Conservation (phyloP, 2,888 invertebrate species). For the Drepanosiphum platanoidis region DNA sequence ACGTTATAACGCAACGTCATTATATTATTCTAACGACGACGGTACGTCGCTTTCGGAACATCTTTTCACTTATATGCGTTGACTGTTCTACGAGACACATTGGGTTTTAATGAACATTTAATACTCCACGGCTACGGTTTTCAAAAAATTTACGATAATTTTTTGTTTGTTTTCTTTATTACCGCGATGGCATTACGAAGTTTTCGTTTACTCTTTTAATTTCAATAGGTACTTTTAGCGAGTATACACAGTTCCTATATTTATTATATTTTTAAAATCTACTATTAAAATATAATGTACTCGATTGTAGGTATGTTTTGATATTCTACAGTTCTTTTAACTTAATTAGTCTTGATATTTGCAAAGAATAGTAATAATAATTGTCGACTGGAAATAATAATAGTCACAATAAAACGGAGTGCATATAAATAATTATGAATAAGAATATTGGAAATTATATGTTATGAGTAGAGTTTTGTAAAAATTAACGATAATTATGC, state of each 20-base stretch:
- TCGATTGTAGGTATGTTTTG: too few relatives aligned
- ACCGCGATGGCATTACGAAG: too few relatives aligned
- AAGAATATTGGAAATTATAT: not conserved
- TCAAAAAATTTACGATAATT: not conserved
- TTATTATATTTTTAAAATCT: not conserved
- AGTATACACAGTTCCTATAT: too few relatives aligned
- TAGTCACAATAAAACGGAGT: too few relatives aligned
- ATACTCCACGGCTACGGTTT: not conserved
- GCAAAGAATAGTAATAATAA: too few relatives aligned
- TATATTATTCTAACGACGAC: not conserved
- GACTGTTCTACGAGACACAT: not conserved
- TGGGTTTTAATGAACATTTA: not conserved
- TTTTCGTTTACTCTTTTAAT: too few relatives aligned
- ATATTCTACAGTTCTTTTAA: too few relatives aligned
- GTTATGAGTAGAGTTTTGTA: not conserved
- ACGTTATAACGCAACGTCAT: not conserved
- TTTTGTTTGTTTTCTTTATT: not conserved
- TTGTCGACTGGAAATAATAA: not conserved
- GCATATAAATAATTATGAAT: not conserved
- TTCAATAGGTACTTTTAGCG: too few relatives aligned
- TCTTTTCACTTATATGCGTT: not conserved
- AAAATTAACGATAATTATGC: not conserved
- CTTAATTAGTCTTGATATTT: too few relatives aligned
- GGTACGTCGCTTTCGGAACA: not conserved
- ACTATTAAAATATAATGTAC: too few relatives aligned